Percentiles rank a stretch among this genome's conserved stretches.
Evolutionary conservation across 2,888 invertebrate species (phyloP).

Genomic region (Ophraella communa): DNA sequence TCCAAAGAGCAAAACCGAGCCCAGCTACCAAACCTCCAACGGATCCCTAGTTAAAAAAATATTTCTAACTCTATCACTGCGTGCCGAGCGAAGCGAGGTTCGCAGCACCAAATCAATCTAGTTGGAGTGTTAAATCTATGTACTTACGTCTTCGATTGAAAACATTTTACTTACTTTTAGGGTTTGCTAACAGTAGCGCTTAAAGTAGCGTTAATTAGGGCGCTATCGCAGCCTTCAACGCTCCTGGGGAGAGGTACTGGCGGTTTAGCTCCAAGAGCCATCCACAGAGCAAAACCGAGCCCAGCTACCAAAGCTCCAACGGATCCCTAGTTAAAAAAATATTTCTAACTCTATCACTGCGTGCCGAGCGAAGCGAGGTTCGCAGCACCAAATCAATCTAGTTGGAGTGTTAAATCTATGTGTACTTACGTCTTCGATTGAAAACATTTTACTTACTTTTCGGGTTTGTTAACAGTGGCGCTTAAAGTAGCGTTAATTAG

Average conservation of each 20-base stretch:
- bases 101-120: too few species aligned
- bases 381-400: too few species aligned
- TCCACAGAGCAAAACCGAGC: constrained; percentile 76
- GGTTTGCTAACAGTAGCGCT: neutral
- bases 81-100: too few species aligned
- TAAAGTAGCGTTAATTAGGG: constrained; percentile 10
- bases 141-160: too few species aligned
- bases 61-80: too few species aligned
- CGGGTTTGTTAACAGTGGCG: neutral
- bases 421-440: too few species aligned
- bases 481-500: constrained; percentile 8
- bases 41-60: constrained; percentile 68
- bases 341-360: too few species aligned
- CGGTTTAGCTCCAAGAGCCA: constrained; percentile 82
- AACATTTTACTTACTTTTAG: constrained; percentile 23
- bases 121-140: too few species aligned
- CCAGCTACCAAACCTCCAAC: constrained; percentile 70
- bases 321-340: constrained; percentile 68
- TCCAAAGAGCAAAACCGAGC: constrained; percentile 76
- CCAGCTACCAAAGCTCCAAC: constrained; percentile 70
- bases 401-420: too few species aligned
- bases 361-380: too few species aligned
- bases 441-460: constrained; percentile 23
- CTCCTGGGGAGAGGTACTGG: constrained; percentile 65
- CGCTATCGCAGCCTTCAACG: constrained; percentile 64